These are phyloP conservation scores for Brachyalestes nurse DNA, from an alignment of 2,797 vertebrate species.

Conservation along the genomic window DNA sequence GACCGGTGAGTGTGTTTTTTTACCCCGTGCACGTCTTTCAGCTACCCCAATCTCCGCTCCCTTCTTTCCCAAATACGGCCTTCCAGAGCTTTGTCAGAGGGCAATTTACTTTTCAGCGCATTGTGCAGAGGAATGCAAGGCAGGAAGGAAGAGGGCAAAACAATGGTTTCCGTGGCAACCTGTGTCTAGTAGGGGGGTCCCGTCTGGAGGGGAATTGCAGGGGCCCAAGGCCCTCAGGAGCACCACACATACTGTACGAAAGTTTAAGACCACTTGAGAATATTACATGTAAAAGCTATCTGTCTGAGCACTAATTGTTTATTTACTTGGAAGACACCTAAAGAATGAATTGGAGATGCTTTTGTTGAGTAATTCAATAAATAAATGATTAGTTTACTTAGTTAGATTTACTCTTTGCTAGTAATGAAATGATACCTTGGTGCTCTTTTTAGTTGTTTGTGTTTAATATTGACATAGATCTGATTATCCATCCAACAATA, in stretches of 20 bases:
- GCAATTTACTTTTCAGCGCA: constrained; percentile 82
- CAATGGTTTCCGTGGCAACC: constrained; percentile 78
- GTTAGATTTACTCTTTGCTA: too few relatives aligned
- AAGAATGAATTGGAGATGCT: too few relatives aligned
- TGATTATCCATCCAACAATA: too few relatives aligned
- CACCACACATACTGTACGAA: background rate
- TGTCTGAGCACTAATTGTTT: background rate
- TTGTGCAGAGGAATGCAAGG: constrained; percentile 79
- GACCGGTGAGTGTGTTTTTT: constrained; percentile 62
- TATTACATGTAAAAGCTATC: too few relatives aligned
- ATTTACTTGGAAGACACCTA: background rate
- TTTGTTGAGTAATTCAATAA: too few relatives aligned
- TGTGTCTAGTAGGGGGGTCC: constrained; percentile 43
- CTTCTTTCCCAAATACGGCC: constrained; percentile 72
- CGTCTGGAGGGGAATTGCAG: background rate
- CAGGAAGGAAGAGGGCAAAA: constrained; percentile 80
- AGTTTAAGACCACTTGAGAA: background rate
- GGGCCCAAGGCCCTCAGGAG: background rate
- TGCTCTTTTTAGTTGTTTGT: too few relatives aligned
- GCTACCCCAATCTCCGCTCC: constrained; percentile 59
- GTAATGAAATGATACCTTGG: too few relatives aligned
- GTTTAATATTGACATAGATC: too few relatives aligned
- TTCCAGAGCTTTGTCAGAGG: constrained; percentile 75
- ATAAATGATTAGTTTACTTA: too few relatives aligned
- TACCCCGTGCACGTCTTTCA: constrained; percentile 71